Conservation (phyloP, 2,888 invertebrate species). For the Zhuqinia jingwanae region DNA sequence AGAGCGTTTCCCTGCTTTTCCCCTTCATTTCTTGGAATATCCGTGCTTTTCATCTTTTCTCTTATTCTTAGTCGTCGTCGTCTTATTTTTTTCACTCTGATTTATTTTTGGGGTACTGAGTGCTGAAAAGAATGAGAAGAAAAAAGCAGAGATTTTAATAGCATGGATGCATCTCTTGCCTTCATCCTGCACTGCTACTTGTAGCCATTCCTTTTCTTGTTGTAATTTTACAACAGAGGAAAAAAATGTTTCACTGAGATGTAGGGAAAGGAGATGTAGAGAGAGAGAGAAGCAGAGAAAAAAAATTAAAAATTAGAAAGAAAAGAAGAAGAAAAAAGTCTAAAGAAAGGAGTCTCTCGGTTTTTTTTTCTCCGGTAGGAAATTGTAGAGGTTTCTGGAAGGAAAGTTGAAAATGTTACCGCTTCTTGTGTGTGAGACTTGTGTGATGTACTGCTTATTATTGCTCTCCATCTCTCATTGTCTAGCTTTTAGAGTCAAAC, state of each 20-base stretch:
- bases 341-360: not conserved
- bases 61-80: not conserved
- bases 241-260: too few species aligned
- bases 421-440: too few species aligned
- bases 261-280: not conserved
- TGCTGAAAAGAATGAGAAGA: too few species aligned
- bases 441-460: too few species aligned
- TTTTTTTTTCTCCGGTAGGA: conserved; percentile 24
- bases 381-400: not conserved
- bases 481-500: too few species aligned
- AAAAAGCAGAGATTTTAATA: too few species aligned
- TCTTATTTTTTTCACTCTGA: not conserved
- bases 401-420: not conserved
- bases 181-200: not conserved
- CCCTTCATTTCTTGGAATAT: not conserved
- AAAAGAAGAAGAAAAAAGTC: not conserved
- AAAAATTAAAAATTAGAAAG: not conserved
- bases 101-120: too few species aligned
- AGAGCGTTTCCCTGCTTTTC: conserved; percentile 16
- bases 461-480: too few species aligned
- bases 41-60: conserved; percentile 25
- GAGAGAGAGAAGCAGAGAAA: too few species aligned
- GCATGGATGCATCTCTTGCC: too few species aligned
- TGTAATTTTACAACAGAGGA: too few species aligned
- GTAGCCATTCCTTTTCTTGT: too few species aligned